Percentiles rank a stretch among this genome's conserved stretches.
phyloP scores from a whole-genome alignment of 2,113 vertebrate species.

The Ranitomeya imitator region DNA sequence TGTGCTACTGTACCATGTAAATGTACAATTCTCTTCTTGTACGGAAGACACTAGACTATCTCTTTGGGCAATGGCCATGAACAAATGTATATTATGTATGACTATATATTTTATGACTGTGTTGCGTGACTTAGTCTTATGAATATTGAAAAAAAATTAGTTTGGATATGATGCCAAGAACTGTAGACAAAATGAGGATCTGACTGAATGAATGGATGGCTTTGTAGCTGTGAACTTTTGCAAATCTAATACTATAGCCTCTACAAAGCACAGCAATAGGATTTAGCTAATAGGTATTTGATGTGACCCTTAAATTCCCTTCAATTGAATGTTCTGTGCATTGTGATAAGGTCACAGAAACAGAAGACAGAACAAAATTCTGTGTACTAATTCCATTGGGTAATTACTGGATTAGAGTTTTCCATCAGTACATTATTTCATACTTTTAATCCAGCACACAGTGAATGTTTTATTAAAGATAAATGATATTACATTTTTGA shows the following conservation, averaged over 20 bases:
- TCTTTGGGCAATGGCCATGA: conserved; percentile 25
- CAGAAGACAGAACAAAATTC: neutral
- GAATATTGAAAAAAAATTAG: conserved; percentile 34
- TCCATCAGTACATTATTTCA: conserved; percentile 37
- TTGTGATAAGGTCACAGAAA: conserved; percentile 12
- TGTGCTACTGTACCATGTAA: neutral
- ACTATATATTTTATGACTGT: conserved; percentile 47
- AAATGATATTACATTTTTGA: neutral
- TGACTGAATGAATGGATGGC: conserved; percentile 46
- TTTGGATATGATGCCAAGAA: conserved; percentile 38
- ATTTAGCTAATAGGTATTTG: conserved; percentile 47
- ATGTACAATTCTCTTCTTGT: conserved; percentile 27
- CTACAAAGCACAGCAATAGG: conserved; percentile 30
- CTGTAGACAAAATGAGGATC: conserved; percentile 38
- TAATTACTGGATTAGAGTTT: conserved; percentile 39
- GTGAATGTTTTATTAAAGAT: conserved; percentile 16
- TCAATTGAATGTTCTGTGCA: conserved; percentile 26
- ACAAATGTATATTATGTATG: conserved; percentile 48
- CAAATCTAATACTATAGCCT: conserved; percentile 45
- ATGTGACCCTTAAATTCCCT: conserved; percentile 35
- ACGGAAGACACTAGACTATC: conserved; percentile 31
- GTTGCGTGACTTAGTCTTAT: conserved; percentile 51
- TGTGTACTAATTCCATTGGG: conserved; percentile 39
- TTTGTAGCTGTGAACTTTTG: conserved; percentile 46
- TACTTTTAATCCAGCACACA: conserved; percentile 21